Percentiles rank a stretch among this genome's conserved stretches.
Evolutionary conservation across 1,140 invertebrate genomes (phyloP).

Genomic region (Eupeodes corollae): DNA sequence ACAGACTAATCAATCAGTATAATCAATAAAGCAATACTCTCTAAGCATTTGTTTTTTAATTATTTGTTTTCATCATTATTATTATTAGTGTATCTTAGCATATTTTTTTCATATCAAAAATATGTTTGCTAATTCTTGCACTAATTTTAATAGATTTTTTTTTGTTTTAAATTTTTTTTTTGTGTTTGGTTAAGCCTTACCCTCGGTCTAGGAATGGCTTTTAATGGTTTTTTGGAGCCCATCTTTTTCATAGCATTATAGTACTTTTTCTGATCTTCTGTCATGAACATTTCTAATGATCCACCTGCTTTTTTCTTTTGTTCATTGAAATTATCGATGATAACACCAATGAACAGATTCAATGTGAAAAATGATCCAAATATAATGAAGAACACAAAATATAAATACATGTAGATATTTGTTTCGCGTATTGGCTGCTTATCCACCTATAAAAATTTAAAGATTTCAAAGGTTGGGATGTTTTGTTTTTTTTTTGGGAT

Average conservation of each 20-base stretch:
- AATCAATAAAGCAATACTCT: too few relatives aligned
- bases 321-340: slow-evolving; percentile 98
- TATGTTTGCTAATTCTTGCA: slow-evolving; percentile 3
- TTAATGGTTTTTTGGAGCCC: slow-evolving; percentile 94
- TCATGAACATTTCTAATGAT: slow-evolving; percentile 99
- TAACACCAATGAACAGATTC: slow-evolving; percentile 96
- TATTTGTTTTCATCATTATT: slow-evolving; percentile 2
- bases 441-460: slow-evolving; percentile 50
- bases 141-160: slow-evolving; percentile 14
- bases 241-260: slow-evolving; percentile 99
- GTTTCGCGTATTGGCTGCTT: slow-evolving; percentile 88
- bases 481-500: neutral
- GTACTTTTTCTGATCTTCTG: slow-evolving; percentile 99
- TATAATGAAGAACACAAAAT: slow-evolving; percentile 96
- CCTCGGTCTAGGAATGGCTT: slow-evolving; percentile 92
- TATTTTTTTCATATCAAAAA: slow-evolving; percentile 3
- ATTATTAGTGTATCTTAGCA: slow-evolving; percentile 5
- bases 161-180: slow-evolving; percentile 7
- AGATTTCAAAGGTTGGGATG: neutral
- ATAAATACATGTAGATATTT: slow-evolving; percentile 95
- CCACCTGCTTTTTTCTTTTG: slow-evolving; percentile 98
- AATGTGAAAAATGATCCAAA: slow-evolving; percentile 96
- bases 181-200: slow-evolving; percentile 45
- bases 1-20: too few relatives aligned
- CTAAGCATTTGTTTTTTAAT: neutral